Base-by-base conservation (phyloP, 2,888 invertebrate genomes). In the Andricus quercusramuli region DNA sequence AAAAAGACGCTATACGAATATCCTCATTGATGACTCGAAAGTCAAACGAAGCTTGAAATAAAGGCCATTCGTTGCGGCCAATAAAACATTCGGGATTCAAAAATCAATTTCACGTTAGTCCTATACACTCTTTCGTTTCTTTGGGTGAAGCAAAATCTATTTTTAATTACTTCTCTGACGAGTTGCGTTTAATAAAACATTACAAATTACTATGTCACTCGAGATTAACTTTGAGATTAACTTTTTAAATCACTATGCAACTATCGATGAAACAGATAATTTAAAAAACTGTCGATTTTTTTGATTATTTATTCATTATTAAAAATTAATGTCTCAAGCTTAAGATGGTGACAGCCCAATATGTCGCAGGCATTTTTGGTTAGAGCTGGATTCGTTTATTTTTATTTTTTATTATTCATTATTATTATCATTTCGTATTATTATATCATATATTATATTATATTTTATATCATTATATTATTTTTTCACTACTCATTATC, bases 71-170 rank as follows among this genome's bases (percentile, higher is more conserved):
- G 85, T 80, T 81, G 68, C 83, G 88, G 84, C 78, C 82, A 81
- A 87, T 81, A 86, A 86, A 80, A 66, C 79, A 76, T 82, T 77
- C 79, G 78, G 15, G 47, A 47, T 47, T 15, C 8, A 0, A 81
- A 83, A 86, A 83, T 85, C 84, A 83, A 87, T 87, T 83, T 84
- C 82, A 81, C 74, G 81, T 83, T 84, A 83, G 80, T 78, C 84
- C 84, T 80, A 41, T 79, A 78, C 74, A 82, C 77, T 74, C 78
- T 74, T 76, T 68, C 62, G 78, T 78, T 76, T 78, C 77, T 41
- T 76, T 17, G 68, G 59, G 62, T 74, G 78, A 76, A 78, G 76
- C 76, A 78, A 62, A 82, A 76, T 82, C 67, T 78, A 82, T 68
- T 78, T 56, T 64, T 82, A 82, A 82, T 82, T 74, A 65, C 81